Base-by-base conservation (phyloP, 2,797 vertebrate species). In the Fistularia commersonii region DNA sequence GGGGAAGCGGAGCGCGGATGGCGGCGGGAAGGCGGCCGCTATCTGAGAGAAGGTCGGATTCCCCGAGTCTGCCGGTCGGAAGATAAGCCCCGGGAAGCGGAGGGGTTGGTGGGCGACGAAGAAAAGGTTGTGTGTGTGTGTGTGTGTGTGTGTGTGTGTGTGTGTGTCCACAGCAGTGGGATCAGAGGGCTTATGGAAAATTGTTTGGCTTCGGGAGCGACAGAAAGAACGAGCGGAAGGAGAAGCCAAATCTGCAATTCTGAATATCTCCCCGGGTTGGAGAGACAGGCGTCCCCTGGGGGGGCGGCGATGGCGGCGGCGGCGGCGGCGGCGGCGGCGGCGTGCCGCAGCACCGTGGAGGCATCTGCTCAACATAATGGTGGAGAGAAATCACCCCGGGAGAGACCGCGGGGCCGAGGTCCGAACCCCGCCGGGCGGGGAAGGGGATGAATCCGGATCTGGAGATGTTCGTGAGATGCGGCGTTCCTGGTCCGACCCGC, bases 81-180 rank as follows among this genome's bases (percentile, higher is more conserved):
- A 79, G 85, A 87, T 86, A 85, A 86, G 85, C 72, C 13, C 54
- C 8, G 43, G 61, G 53, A 81, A 72, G 64, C 69, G 59, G 49
- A 69, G 38, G 55, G 66, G 76, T 74, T 73, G 64, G 69, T 49
- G 64, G 51, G 59, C 34, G 64, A 49, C 13, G 60, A 64, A 54
- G 32, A 38, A 8, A 41, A 48, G 49, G 7, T 53, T 64, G 36
- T 32, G 57, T 50, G 68, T 61, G 60, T 73, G 61, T 63, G 68
- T 33, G 48, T 12, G 10, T 52, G 51, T 60, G n/a, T 36, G 50
- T 41, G 45, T 53, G 49, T 56, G 41, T 7, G 41, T 54, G 62
- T 64, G 34, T 41, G 6, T 57, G 58, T 72, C 57, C 58, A 68
- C 53, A 61, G 63, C 60, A 61, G 48, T 10, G 5, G 52, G 63